Base-by-base conservation (phyloP, 2,888 invertebrate genomes). In the Calephelis perditalis region DNA sequence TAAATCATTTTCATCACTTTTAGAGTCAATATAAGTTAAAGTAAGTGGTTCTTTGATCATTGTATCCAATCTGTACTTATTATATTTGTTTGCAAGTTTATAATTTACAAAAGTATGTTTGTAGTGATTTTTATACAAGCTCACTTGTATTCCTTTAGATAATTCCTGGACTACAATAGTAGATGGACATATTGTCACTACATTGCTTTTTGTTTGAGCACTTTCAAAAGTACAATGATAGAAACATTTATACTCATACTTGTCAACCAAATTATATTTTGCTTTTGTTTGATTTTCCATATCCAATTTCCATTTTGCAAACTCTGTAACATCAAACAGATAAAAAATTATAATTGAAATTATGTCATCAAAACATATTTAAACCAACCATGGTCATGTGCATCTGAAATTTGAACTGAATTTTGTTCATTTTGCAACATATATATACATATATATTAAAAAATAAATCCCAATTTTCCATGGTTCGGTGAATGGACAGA, bases 141-240 rank as follows among this genome's bases (percentile, higher is more conserved):
- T 74, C 0, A 82, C 77, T 60, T 84, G 81, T 3, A 77, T 66
- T 0, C 84, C 84, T 57, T 78, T 81, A 0, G 74, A 54, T 15
- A 76, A 73, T 40, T 78, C 76, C 46, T 77, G 76, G 0, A 73
- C 63, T 0, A 73, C 67, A 5, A 86, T 70, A 0, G 73, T 67
- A 0, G 86, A 76, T 0, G 86, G 86, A 37, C 87, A 87, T 5
- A 80, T 60, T 15, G 71, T 64, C 40, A 0, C 64, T 11, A 5
- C 67, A 10, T 60, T 5, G n/a, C 47, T 0, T 47, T 26, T 0
- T 55, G 59, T 0, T 67, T 62, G 60, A 4, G 59, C 60, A 1
- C 56, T 61, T 4, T 61, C 55, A 45, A 69, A 71, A 10, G 73
- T 72, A 5, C 86, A 86, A 35, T 80, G 79, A 61, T 77, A 79